Evolutionary conservation across 2,113 vertebrate species (phyloP).

Genomic region (Hystrix brachyura): DNA sequence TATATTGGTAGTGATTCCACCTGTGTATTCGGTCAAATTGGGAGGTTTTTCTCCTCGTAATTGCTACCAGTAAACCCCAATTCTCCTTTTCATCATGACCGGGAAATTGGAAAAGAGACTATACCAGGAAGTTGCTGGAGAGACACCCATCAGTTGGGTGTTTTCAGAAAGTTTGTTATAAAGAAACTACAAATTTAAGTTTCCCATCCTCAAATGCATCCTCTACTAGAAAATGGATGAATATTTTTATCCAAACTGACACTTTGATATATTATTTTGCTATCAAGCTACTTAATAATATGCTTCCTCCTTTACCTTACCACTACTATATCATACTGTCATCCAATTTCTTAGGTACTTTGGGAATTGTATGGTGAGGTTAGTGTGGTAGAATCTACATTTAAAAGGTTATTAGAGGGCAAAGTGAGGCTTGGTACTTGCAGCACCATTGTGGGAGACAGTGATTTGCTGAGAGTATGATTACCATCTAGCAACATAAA

Average conservation of each 20-base stretch:
- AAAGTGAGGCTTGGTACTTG: not conserved
- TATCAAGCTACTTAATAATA: constrained; percentile 74
- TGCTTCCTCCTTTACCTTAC: constrained; percentile 67
- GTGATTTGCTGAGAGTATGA: constrained; percentile 39
- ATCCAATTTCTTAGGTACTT: constrained; percentile 70
- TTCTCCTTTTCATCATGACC: not conserved
- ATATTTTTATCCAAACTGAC: constrained; percentile 68
- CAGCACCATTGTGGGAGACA: not conserved
- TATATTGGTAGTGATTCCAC: not conserved
- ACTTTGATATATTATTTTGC: constrained; percentile 81
- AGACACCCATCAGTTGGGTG: constrained; percentile 5
- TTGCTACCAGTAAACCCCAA: constrained; percentile 50
- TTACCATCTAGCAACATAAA: not conserved
- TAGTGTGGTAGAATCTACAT: not conserved
- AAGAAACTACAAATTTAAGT: constrained; percentile 65
- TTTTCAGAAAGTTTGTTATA: constrained; percentile 56
- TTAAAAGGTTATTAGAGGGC: constrained; percentile 13
- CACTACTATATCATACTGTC: constrained; percentile 40
- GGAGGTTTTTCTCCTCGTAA: not conserved
- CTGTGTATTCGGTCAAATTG: not conserved
- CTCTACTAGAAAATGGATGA: constrained; percentile 61
- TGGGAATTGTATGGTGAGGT: constrained; percentile 26
- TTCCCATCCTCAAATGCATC: constrained; percentile 64
- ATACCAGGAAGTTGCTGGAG: constrained; percentile 43
- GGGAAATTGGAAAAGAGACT: constrained; percentile 57